These are phyloP conservation scores for Lepidochitona cinerea DNA, from an alignment of 2,888 invertebrate species.

Conservation along the genomic window DNA sequence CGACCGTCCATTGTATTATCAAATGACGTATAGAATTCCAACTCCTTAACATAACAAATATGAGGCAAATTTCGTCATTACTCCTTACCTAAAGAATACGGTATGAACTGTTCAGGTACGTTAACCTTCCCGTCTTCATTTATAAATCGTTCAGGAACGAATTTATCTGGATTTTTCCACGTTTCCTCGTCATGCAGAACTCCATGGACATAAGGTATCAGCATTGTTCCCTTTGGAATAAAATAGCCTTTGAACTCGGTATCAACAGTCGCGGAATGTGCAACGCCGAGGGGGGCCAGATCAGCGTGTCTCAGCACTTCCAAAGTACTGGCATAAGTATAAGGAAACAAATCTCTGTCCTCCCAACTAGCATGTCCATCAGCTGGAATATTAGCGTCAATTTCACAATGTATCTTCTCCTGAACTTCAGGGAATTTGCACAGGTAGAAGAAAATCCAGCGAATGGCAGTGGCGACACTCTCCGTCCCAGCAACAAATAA, in stretches of 20 bases:
- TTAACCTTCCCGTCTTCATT: background rate
- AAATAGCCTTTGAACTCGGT: conserved; percentile 45
- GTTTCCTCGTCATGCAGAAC: background rate
- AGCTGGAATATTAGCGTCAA: conserved; percentile 2
- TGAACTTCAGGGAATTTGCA: background rate
- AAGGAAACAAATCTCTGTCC: conserved; percentile 18
- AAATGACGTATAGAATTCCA: too few relatives aligned
- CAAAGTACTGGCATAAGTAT: conserved; percentile 30
- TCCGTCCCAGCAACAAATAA: conserved; percentile 27
- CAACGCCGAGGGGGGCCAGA: conserved; percentile 61
- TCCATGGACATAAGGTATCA: conserved; percentile 20
- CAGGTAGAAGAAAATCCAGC: conserved; percentile 19
- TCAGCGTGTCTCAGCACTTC: conserved; percentile 65
- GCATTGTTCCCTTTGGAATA: conserved; percentile 49
- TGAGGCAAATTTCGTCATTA: too few relatives aligned
- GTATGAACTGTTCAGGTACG: background rate
- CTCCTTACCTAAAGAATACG: background rate
- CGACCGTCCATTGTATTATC: too few relatives aligned
- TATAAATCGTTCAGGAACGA: background rate
- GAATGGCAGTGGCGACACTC: conserved; percentile 20
- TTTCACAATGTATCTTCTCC: conserved; percentile 12
- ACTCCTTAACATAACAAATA: too few relatives aligned
- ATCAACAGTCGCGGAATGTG: conserved; percentile 37
- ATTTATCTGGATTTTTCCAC: background rate
- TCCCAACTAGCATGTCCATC: background rate